Percentiles rank a stretch among this genome's conserved stretches.
These are phyloP conservation scores for Leucophora obtusa DNA, from an alignment of 2,888 invertebrate genomes.

Conservation along the genomic window DNA sequence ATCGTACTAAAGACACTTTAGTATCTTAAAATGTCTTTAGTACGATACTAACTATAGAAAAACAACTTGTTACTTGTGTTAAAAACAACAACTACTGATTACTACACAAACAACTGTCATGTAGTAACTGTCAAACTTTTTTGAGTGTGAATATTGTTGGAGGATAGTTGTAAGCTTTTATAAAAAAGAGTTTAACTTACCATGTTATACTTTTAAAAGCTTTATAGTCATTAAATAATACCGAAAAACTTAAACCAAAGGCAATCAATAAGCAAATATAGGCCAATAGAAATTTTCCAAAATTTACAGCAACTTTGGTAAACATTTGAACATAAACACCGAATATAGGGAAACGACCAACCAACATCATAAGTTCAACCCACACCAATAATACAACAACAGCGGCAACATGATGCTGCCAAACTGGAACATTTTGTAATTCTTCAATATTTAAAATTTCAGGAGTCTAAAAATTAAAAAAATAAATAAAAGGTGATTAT, in stretches of 20 bases:
- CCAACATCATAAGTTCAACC: constrained; percentile 91
- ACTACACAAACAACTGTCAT: no score
- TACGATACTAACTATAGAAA: no score
- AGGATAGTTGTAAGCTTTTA: no score
- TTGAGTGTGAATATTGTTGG: no score
- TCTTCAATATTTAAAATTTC: constrained; percentile 73
- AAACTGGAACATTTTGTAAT: constrained; percentile 78
- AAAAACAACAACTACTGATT: no score
- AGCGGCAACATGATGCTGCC: constrained; percentile 91
- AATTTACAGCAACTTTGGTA: constrained; percentile 89
- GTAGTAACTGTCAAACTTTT: no score
- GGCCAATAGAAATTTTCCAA: constrained; percentile 88
- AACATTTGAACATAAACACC: constrained; percentile 94
- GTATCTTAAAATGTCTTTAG: no score
- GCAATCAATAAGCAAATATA: constrained; percentile 89
- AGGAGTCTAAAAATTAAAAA: constrained; percentile 71
- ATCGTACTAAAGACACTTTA: no score
- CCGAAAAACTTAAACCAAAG: constrained; percentile 89
- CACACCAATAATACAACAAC: constrained; percentile 88
- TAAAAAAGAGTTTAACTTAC: constrained; percentile 59
- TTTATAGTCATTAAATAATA: constrained; percentile 87
- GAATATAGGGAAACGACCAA: constrained; percentile 91
- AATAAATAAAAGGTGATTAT: neutral
- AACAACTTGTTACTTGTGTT: no score
- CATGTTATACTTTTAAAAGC: constrained; percentile 83